A percentile compares a stretch with the other conserved stretches of the same genome.
phyloP scores from a whole-genome alignment of 2,113 vertebrate genomes.

The Zapus hudsonius region DNA sequence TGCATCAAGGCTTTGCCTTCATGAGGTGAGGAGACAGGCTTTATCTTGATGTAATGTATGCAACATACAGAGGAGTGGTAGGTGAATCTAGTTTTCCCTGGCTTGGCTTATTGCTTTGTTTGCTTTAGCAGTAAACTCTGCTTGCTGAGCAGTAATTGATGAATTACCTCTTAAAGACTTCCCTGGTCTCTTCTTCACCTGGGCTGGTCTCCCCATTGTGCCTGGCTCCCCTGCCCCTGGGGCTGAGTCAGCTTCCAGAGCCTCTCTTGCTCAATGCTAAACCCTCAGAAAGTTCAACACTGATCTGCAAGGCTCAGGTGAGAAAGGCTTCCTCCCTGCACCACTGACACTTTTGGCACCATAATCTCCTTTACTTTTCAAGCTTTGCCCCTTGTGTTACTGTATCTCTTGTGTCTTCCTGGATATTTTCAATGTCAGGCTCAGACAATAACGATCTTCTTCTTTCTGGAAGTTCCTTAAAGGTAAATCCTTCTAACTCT shows the following conservation, averaged over 20 bases:
- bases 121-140: background rate
- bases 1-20: background rate
- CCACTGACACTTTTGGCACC: accelerated
- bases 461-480: background rate
- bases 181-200: background rate
- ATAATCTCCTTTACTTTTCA: accelerated
- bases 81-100: too few relatives aligned
- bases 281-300: accelerated
- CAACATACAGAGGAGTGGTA: accelerated
- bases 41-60: background rate
- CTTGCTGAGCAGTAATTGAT: background rate
- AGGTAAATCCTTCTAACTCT: background rate
- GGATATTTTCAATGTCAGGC: background rate
- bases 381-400: background rate
- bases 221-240: background rate
- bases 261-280: accelerated
- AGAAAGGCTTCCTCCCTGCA: background rate
- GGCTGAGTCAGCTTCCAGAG: too few relatives aligned
- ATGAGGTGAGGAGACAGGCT: too few relatives aligned
- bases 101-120: background rate
- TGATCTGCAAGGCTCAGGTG: accelerated
- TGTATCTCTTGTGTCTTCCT: background rate
- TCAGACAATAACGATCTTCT: background rate
- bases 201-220: too few relatives aligned
- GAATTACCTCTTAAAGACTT: background rate